Evolutionary conservation across 2,888 invertebrate species (phyloP).

Genomic region (Cartodere bifasciata): DNA sequence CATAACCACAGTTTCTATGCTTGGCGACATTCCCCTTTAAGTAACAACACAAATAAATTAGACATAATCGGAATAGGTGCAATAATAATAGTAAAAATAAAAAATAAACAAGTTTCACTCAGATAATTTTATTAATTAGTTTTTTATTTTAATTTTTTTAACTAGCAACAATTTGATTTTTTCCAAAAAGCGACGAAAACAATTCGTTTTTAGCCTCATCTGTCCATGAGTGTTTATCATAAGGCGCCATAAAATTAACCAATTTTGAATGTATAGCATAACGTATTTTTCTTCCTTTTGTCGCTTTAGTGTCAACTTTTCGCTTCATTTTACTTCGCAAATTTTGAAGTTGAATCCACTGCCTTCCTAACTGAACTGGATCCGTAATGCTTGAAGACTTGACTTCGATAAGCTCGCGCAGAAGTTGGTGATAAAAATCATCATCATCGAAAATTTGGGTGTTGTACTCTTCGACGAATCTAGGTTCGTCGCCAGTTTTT

Average conservation of each 20-base stretch:
- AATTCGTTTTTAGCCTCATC: slow-evolving; percentile 71
- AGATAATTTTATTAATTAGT: no score
- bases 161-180: slow-evolving; percentile 19
- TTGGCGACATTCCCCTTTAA: no score
- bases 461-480: slow-evolving; percentile 46
- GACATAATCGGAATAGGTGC: no score
- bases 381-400: slow-evolving; percentile 75
- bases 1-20: no score
- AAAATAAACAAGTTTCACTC: no score
- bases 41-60: no score
- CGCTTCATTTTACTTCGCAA: slow-evolving; percentile 84
- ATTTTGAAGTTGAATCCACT: slow-evolving; percentile 87
- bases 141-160: not conserved
- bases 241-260: slow-evolving; percentile 83
- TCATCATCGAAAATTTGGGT: slow-evolving; percentile 89
- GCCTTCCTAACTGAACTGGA: slow-evolving; percentile 73
- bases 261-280: slow-evolving; percentile 76
- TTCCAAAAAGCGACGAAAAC: slow-evolving; percentile 71
- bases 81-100: no score
- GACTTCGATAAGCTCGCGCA: slow-evolving; percentile 84
- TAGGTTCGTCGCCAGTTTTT: slow-evolving; percentile 8
- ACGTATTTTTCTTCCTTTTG: slow-evolving; percentile 84
- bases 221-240: slow-evolving; percentile 54
- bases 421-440: slow-evolving; percentile 90
- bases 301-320: slow-evolving; percentile 85